Percentiles rank a stretch among this genome's conserved stretches.
Evolutionary conservation across 2,888 invertebrate genomes (phyloP).

Genomic region (Dascillus cervinus): DNA sequence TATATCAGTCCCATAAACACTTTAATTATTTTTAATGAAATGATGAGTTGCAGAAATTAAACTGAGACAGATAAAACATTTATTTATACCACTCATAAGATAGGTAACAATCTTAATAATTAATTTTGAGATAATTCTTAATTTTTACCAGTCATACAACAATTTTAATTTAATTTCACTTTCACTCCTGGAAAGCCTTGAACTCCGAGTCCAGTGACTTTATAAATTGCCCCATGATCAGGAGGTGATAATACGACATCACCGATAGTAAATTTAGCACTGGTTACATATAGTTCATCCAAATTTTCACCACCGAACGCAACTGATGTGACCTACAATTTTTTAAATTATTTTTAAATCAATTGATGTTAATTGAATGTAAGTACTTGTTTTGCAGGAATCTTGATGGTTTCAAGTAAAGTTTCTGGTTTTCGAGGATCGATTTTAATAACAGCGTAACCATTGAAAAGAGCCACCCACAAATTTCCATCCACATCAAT

Average conservation of each 20-base stretch:
- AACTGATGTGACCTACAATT: slow-evolving; percentile 50
- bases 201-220: slow-evolving; percentile 47
- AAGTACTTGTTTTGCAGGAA: slow-evolving; percentile 59
- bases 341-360: background rate
- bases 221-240: slow-evolving; percentile 48
- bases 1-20: too few species aligned
- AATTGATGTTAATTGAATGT: slow-evolving; percentile 1
- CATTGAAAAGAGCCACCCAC: slow-evolving; percentile 70
- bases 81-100: too few species aligned
- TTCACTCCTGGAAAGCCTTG: slow-evolving; percentile 45
- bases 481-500: slow-evolving; percentile 69
- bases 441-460: slow-evolving; percentile 49
- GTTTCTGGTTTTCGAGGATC: slow-evolving; percentile 44
- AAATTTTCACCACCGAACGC: slow-evolving; percentile 63
- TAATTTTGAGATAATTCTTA: too few species aligned
- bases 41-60: too few species aligned
- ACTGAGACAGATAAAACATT: too few species aligned
- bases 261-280: slow-evolving; percentile 47
- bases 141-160: background rate
- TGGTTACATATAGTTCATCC: slow-evolving; percentile 64
- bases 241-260: slow-evolving; percentile 41
- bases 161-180: slow-evolving; percentile 21
- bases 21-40: too few species aligned
- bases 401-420: slow-evolving; percentile 49
- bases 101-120: too few species aligned